Conservation (phyloP, 2,113 vertebrate species). For the Pomatostomus ruficeps region DNA sequence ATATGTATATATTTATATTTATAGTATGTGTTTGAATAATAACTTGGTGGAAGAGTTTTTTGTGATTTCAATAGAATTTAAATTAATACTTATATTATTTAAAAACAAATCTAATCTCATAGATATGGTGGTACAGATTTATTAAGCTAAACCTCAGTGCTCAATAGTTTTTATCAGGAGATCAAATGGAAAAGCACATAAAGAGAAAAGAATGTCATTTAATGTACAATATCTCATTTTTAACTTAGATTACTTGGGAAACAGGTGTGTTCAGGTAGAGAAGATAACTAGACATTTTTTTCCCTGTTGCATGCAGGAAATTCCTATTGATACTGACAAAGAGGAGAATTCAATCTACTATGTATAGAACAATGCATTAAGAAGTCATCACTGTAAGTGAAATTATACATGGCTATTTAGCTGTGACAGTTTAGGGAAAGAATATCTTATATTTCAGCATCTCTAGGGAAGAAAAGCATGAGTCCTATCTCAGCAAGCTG, state of each 20-base stretch:
- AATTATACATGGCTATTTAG: neutral
- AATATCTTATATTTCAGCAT: neutral
- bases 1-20: neutral
- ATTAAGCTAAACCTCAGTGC: neutral
- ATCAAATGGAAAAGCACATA: neutral
- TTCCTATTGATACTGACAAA: neutral
- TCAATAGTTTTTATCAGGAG: neutral
- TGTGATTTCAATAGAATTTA: neutral
- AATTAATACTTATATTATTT: neutral
- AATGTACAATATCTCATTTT: neutral
- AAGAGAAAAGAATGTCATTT: neutral
- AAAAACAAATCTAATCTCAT: neutral
- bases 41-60: neutral
- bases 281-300: neutral
- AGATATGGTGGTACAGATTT: neutral
- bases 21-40: neutral
- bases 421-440: neutral
- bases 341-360: neutral
- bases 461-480: neutral
- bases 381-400: neutral
- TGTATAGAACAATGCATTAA: neutral
- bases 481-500: neutral
- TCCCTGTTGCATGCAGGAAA: neutral
- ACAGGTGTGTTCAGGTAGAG: neutral
- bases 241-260: neutral